A percentile compares a stretch with the other conserved stretches of the same genome.
Evolutionary conservation across 1,140 invertebrate species (phyloP).

Genomic region (Calycopis cecrops): DNA sequence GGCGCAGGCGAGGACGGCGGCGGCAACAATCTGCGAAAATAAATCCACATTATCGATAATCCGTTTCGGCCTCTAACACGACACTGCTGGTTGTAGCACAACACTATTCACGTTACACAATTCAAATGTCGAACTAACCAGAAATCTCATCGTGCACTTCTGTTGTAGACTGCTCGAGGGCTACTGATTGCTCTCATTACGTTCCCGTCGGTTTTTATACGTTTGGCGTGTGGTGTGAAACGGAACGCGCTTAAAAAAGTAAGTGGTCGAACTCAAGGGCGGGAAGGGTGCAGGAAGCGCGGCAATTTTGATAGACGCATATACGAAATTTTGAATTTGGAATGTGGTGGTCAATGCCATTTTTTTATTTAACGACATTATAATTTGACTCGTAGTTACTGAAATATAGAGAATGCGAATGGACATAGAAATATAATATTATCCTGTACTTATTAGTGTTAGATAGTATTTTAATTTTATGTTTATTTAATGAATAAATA

Average conservation of each 20-base stretch:
- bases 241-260: conserved; percentile 66
- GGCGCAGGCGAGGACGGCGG: conserved; percentile 66
- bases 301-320: conserved; percentile 38
- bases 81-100: conserved; percentile 25
- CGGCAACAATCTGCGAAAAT: conserved; percentile 60
- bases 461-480: no score
- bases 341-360: conserved; percentile 18
- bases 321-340: conserved; percentile 38
- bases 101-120: conserved; percentile 41
- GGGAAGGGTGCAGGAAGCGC: conserved; percentile 55
- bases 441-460: no score
- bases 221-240: conserved; percentile 48
- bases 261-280: conserved; percentile 66
- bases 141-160: conserved; percentile 74
- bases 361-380: conserved; percentile 13
- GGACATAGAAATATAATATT: no score
- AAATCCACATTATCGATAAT: conserved; percentile 38
- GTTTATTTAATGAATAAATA: no score
- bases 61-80: conserved; percentile 27
- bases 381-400: not conserved
- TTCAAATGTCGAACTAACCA: conserved; percentile 49
- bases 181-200: conserved; percentile 70
- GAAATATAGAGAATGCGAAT: no score
- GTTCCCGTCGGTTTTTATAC: conserved; percentile 58
- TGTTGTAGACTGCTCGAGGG: conserved; percentile 68